Percentiles rank a stretch among this genome's conserved stretches.
These are phyloP conservation scores for Rhyacichthys aspro DNA, from an alignment of 2,797 vertebrate species.

Conservation along the genomic window DNA sequence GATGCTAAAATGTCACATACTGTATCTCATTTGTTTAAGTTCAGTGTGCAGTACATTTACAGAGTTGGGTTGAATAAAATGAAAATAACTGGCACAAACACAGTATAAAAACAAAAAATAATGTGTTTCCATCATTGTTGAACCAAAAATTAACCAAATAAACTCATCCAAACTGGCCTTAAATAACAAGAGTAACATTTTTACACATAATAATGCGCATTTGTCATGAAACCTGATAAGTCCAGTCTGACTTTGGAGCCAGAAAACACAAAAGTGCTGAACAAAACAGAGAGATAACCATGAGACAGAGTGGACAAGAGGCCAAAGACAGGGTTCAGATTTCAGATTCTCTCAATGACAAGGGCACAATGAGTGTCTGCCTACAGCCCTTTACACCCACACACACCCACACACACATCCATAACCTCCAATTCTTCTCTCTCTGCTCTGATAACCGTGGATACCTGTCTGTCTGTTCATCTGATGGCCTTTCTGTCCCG, in stretches of 20 bases:
- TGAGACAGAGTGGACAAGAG: constrained; percentile 13
- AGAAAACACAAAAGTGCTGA: constrained; percentile 18
- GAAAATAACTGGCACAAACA: too few species aligned
- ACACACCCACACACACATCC: constrained; percentile 19
- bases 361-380: constrained; percentile 63
- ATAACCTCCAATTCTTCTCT: constrained; percentile 58
- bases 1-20: too few species aligned
- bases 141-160: too few species aligned
- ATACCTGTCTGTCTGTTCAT: constrained; percentile 51
- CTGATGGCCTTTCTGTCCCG: constrained; percentile 40
- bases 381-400: constrained; percentile 28
- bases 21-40: too few species aligned
- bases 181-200: neutral
- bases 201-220: neutral
- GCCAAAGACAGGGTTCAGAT: constrained; percentile 49
- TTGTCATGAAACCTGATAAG: constrained; percentile 11
- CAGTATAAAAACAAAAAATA: too few species aligned
- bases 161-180: too few species aligned
- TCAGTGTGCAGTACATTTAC: too few species aligned
- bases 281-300: constrained; percentile 45
- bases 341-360: constrained; percentile 58
- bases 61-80: too few species aligned
- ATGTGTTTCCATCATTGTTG: too few species aligned
- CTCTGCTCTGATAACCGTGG: constrained; percentile 72
- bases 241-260: constrained; percentile 11